These are phyloP conservation scores for Cephus cinctus DNA, from an alignment of 1,140 invertebrate genomes.

Conservation along the genomic window DNA sequence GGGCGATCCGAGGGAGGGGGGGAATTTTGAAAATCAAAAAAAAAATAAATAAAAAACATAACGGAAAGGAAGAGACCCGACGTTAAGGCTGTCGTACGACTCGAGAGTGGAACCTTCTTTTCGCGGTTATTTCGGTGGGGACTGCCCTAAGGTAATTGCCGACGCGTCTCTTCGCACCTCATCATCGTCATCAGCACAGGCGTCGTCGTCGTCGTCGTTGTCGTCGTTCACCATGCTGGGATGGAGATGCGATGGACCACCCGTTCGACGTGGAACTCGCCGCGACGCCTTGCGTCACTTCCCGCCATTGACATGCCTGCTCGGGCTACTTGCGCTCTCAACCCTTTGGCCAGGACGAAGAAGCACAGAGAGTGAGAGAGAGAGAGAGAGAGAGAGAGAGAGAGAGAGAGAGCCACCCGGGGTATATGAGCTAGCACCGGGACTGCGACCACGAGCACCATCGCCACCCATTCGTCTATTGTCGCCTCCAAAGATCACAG, in stretches of 20 bases:
- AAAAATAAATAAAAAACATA: too few species aligned
- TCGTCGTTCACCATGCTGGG: slow-evolving; percentile 21
- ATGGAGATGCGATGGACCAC: slow-evolving; percentile 28
- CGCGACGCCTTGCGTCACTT: slow-evolving; percentile 1
- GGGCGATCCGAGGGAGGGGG: neutral
- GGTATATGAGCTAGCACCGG: too few species aligned
- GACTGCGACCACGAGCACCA: too few species aligned
- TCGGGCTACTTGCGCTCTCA: neutral
- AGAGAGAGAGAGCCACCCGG: too few species aligned
- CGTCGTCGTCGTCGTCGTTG: slow-evolving; percentile 42
- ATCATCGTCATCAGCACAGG: slow-evolving; percentile 55
- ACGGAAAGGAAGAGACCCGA: neutral
- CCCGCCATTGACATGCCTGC: neutral
- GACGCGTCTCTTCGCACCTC: slow-evolving; percentile 56
- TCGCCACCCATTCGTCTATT: slow-evolving; percentile 16
- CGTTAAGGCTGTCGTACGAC: neutral
- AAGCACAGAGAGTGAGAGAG: neutral
- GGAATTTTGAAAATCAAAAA: too few species aligned
- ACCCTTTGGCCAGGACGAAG: neutral
- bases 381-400: neutral
- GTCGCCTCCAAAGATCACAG: slow-evolving; percentile 14
- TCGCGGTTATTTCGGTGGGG: slow-evolving; percentile 18
- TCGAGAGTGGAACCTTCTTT: neutral
- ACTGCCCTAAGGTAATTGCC: slow-evolving; percentile 49
- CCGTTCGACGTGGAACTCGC: slow-evolving; percentile 24